phyloP scores from a whole-genome alignment of 2,888 invertebrate genomes.

The Nomada fabriciana region DNA sequence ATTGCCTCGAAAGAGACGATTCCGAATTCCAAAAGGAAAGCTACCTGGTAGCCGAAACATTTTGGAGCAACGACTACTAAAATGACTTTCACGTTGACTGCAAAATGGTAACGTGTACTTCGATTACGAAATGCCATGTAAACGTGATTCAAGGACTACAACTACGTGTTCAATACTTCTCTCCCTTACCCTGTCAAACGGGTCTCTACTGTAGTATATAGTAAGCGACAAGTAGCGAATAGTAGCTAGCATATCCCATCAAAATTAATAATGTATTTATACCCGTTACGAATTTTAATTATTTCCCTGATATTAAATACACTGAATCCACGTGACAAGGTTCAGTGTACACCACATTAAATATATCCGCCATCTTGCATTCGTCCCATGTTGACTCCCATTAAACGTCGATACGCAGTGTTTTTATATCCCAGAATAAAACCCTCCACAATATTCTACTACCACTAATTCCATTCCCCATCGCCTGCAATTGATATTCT shows the following conservation, averaged over 20 bases:
- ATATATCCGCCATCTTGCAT: slow-evolving; percentile 63
- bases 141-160: slow-evolving; percentile 54
- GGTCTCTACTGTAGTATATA: too few relatives aligned
- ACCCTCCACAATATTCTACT: not conserved
- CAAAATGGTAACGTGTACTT: slow-evolving; percentile 50
- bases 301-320: not conserved
- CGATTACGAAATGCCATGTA: slow-evolving; percentile 52
- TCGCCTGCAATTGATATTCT: too few relatives aligned
- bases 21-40: not conserved
- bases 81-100: slow-evolving; percentile 42
- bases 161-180: slow-evolving; percentile 13
- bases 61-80: slow-evolving; percentile 3
- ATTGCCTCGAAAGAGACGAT: not conserved
- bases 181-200: not conserved
- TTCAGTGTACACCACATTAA: slow-evolving; percentile 53
- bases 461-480: not conserved
- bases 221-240: too few relatives aligned
- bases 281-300: not conserved
- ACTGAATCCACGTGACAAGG: slow-evolving; percentile 57
- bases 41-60: not conserved
- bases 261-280: not conserved
- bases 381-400: slow-evolving; percentile 34
- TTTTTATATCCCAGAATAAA: not conserved
- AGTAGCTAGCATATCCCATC: not conserved
- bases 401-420: slow-evolving; percentile 32